phyloP scores from a whole-genome alignment of 2,888 invertebrate species.

The Hanleya hanleyi region DNA sequence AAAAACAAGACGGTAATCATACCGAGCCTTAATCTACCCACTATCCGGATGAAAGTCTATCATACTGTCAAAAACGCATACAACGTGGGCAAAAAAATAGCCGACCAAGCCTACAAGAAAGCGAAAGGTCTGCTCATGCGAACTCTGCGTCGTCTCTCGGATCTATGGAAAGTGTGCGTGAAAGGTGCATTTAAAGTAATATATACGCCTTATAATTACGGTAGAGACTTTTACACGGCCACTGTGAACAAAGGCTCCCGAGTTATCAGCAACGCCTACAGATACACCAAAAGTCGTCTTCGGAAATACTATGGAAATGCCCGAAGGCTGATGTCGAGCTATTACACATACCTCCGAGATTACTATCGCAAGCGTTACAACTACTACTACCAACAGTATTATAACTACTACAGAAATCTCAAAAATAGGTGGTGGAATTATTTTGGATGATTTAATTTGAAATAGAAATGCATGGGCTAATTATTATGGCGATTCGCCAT shows the following conservation, averaged over 20 bases:
- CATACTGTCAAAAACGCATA: slow-evolving; percentile 4
- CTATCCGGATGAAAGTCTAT: not conserved
- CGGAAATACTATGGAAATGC: not conserved
- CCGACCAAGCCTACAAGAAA: not conserved
- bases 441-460: slow-evolving; percentile 9
- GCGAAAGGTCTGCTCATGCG: not conserved
- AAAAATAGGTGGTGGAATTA: slow-evolving; percentile 8
- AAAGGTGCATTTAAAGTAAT: not conserved
- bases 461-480: too few species aligned
- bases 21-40: not conserved
- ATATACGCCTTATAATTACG: slow-evolving; percentile 3
- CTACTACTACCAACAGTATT: slow-evolving; percentile 1
- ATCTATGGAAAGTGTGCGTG: slow-evolving; percentile 7
- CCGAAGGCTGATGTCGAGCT: not conserved
- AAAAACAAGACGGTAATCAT: not conserved
- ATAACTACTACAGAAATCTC: not conserved
- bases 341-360: not conserved
- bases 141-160: not conserved
- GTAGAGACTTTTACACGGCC: not conserved
- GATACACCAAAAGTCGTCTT: not conserved
- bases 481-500: too few species aligned
- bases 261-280: not conserved
- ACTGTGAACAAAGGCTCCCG: not conserved
- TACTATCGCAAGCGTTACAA: not conserved
- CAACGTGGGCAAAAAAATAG: slow-evolving; percentile 8